Evolutionary conservation across 2,797 vertebrate genomes (phyloP).

Genomic region (Sebastes taczanowskii): DNA sequence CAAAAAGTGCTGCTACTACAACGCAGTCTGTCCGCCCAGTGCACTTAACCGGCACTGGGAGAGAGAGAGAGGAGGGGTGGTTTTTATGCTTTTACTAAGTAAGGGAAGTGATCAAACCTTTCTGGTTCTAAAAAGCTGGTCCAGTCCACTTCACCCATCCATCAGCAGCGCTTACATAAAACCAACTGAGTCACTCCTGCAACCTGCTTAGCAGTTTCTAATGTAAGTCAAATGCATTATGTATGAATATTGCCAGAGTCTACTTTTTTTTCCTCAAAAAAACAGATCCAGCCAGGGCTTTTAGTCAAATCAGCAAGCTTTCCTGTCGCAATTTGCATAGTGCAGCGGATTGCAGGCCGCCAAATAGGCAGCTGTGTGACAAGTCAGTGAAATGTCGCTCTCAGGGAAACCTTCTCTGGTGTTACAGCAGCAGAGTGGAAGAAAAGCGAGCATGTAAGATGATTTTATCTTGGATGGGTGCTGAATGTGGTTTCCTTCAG

Average conservation of each 20-base stretch:
- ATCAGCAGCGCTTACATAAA: constrained; percentile 52
- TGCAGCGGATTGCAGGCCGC: constrained; percentile 44
- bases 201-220: constrained; percentile 70
- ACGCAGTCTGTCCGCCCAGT: constrained; percentile 11
- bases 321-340: constrained; percentile 56
- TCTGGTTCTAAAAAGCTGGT: constrained; percentile 20
- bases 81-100: constrained; percentile 25
- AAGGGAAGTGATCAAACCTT: constrained; percentile 34
- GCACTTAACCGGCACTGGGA: constrained; percentile 36
- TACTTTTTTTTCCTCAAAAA: constrained; percentile 34
- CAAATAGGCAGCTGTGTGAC: constrained; percentile 51
- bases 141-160: constrained; percentile 42
- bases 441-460: background rate
- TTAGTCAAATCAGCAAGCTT: constrained; percentile 75
- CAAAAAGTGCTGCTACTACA: constrained; percentile 24
- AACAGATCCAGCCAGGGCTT: constrained; percentile 54
- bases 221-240: constrained; percentile 73
- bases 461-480: background rate
- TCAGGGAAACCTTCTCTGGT: background rate
- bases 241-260: constrained; percentile 60
- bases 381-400: constrained; percentile 13
- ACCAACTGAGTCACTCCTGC: constrained; percentile 38
- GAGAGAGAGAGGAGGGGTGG: background rate
- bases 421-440: background rate
- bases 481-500: background rate